phyloP scores from a whole-genome alignment of 2,888 invertebrate genomes.

The Reticulitermes lucifugus region DNA sequence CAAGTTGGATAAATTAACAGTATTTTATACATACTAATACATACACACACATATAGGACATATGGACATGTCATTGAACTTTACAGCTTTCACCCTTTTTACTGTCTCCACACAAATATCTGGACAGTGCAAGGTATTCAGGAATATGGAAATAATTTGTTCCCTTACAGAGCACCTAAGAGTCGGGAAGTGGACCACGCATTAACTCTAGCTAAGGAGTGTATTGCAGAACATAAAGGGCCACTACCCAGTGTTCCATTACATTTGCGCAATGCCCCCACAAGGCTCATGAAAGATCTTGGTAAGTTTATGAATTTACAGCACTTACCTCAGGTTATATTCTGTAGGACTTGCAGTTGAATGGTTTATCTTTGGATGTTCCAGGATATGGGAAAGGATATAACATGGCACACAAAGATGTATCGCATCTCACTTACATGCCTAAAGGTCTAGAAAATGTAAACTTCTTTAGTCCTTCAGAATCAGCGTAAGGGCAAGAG shows the following conservation, averaged over 20 bases:
- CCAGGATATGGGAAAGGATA: constrained; percentile 75
- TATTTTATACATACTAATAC: too few relatives aligned
- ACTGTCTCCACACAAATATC: too few relatives aligned
- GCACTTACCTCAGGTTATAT: neutral
- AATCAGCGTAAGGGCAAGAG: neutral
- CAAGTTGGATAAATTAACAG: too few relatives aligned
- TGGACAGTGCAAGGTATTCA: too few relatives aligned
- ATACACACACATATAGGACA: too few relatives aligned
- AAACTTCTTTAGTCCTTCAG: constrained; percentile 67
- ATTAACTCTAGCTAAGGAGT: constrained; percentile 68
- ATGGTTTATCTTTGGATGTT: constrained; percentile 54
- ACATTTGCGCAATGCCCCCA: constrained; percentile 84
- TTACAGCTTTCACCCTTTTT: too few relatives aligned
- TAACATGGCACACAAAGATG: constrained; percentile 68
- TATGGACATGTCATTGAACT: too few relatives aligned
- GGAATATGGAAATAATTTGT: neutral
- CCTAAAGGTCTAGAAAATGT: constrained; percentile 75
- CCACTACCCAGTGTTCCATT: constrained; percentile 80
- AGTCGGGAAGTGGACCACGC: constrained; percentile 72
- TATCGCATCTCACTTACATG: constrained; percentile 73
- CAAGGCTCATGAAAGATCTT: constrained; percentile 79
- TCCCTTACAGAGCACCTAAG: constrained; percentile 73
- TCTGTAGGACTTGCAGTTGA: neutral
- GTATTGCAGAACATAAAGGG: constrained; percentile 73
- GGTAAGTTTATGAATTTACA: constrained; percentile 64